Conservation (phyloP, 2,888 invertebrate species). For the Scelioninae gen. 2 region DNA sequence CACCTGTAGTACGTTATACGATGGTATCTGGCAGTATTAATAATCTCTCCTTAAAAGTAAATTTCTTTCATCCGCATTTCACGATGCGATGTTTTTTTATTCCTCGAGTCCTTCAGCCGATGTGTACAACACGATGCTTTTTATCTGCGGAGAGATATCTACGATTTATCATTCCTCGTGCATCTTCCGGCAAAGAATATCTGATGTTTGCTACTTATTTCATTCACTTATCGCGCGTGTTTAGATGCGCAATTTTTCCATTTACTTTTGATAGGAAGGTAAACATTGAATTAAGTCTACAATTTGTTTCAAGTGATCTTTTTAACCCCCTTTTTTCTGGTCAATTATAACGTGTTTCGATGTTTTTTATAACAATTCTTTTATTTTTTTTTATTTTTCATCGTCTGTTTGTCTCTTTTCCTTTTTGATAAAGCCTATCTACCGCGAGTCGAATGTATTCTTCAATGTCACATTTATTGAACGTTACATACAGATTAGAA, state of each 20-base stretch:
- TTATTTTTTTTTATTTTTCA: neutral
- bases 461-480: conserved; percentile 27
- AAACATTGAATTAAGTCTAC: neutral
- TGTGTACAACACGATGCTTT: neutral
- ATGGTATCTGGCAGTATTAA: neutral
- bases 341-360: too few relatives aligned
- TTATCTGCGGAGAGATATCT: conserved; percentile 8
- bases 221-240: neutral
- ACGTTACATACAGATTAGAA: neutral
- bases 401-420: neutral
- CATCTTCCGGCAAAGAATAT: conserved; percentile 37
- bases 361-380: neutral
- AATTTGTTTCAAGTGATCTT: neutral
- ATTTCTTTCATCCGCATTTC: conserved; percentile 1
- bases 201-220: conserved; percentile 10
- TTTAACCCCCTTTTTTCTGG: neutral
- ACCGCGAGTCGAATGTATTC: neutral
- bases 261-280: neutral
- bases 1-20: conserved; percentile 8
- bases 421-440: conserved; percentile 4
- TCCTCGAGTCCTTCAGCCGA: neutral
- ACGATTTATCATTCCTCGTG: conserved; percentile 14
- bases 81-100: neutral
- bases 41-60: conserved; percentile 4
- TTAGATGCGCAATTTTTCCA: conserved; percentile 13